Percentiles rank a stretch among this genome's conserved stretches.
Evolutionary conservation across 2,888 invertebrate genomes (phyloP).

Genomic region (Hydrotaea diabolus): DNA sequence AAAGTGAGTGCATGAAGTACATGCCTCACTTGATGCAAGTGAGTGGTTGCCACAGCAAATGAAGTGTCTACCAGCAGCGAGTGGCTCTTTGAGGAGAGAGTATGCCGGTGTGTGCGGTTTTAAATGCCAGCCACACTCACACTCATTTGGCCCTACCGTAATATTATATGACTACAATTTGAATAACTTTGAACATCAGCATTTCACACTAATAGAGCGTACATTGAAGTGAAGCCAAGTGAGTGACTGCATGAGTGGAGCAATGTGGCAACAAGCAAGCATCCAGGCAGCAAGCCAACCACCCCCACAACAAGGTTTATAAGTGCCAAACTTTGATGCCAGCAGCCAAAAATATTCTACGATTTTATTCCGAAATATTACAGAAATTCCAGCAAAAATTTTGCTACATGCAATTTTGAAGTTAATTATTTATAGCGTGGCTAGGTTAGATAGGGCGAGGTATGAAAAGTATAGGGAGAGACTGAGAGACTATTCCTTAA

Average conservation of each 20-base stretch:
- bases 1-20: conserved; percentile 35
- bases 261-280: neutral
- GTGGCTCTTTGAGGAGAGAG: neutral
- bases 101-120: neutral
- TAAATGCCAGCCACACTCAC: neutral
- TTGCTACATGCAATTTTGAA: conserved; percentile 27
- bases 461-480: too few relatives aligned
- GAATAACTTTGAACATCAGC: conserved; percentile 47
- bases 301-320: conserved; percentile 44
- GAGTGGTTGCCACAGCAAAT: neutral
- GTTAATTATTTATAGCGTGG: conserved; percentile 25
- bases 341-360: conserved; percentile 42
- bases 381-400: neutral
- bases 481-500: too few relatives aligned
- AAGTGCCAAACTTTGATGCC: conserved; percentile 63
- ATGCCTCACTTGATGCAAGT: neutral
- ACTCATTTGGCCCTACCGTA: conserved; percentile 15
- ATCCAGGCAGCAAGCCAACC: neutral
- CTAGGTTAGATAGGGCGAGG: too few relatives aligned
- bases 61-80: neutral
- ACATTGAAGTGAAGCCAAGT: conserved; percentile 21
- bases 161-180: conserved; percentile 65
- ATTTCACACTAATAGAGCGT: conserved; percentile 53
- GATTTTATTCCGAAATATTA: conserved; percentile 42
- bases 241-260: conserved; percentile 20